These are phyloP conservation scores for Rhagoletis zephyria DNA, from an alignment of 1,140 invertebrate genomes.

Conservation along the genomic window DNA sequence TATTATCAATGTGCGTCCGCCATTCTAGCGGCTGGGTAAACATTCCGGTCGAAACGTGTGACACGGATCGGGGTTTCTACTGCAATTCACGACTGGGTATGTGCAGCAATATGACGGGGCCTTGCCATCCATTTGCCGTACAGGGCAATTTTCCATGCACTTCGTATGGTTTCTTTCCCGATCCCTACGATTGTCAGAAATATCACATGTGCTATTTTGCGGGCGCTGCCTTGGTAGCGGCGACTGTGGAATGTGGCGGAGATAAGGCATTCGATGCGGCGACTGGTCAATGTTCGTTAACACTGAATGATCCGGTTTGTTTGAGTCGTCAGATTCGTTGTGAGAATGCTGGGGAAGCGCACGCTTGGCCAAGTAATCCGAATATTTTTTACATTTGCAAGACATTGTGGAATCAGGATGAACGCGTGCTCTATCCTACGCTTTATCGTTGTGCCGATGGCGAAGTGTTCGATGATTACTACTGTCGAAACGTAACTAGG, in stretches of 20 bases:
- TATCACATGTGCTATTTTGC: slow-evolving; percentile 73
- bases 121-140: slow-evolving; percentile 69
- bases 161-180: slow-evolving; percentile 72
- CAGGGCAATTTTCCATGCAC: slow-evolving; percentile 71
- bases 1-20: slow-evolving; percentile 68
- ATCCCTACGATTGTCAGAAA: slow-evolving; percentile 72
- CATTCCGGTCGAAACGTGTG: slow-evolving; percentile 70
- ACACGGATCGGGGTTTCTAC: slow-evolving; percentile 68
- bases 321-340: slow-evolving; percentile 65
- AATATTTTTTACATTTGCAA: slow-evolving; percentile 73
- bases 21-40: slow-evolving; percentile 70
- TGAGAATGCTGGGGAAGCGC: slow-evolving; percentile 65
- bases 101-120: slow-evolving; percentile 69
- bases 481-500: slow-evolving; percentile 58
- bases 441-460: slow-evolving; percentile 70
- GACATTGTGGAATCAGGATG: slow-evolving; percentile 68
- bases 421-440: slow-evolving; percentile 68
- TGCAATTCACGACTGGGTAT: slow-evolving; percentile 66
- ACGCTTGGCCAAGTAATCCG: slow-evolving; percentile 67
- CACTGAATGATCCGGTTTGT: slow-evolving; percentile 62
- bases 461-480: slow-evolving; percentile 66
- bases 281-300: slow-evolving; percentile 69
- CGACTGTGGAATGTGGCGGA: slow-evolving; percentile 67
- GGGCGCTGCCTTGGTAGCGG: slow-evolving; percentile 62
- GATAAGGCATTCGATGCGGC: slow-evolving; percentile 66